These are phyloP conservation scores for Triops cancriformis DNA, from an alignment of 1,140 invertebrate genomes.

Conservation along the genomic window DNA sequence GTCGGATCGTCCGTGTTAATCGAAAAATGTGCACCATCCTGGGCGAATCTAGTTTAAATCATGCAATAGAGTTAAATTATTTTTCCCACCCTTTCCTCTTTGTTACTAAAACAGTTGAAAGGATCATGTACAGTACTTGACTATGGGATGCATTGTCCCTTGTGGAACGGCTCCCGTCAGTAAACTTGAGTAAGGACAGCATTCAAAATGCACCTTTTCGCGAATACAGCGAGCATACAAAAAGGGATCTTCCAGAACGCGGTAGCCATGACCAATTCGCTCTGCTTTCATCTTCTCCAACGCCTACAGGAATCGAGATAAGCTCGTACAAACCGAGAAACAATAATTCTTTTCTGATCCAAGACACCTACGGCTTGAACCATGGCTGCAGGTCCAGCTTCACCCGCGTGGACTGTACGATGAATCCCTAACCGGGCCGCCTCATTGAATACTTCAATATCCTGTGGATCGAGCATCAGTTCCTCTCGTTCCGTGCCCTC, in stretches of 20 bases:
- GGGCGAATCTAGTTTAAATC: constrained; percentile 46
- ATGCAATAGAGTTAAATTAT: constrained; percentile 17
- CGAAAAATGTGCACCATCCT: constrained; percentile 51
- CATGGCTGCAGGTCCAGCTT: constrained; percentile 42
- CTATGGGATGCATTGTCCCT: constrained; percentile 38
- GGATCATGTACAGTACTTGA: constrained; percentile 31
- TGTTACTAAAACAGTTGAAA: too few relatives aligned
- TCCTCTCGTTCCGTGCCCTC: constrained; percentile 11
- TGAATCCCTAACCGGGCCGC: constrained; percentile 44
- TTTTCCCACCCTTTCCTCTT: constrained; percentile 7
- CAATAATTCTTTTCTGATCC: neutral
- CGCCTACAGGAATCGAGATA: constrained; percentile 37
- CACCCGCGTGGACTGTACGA: constrained; percentile 53
- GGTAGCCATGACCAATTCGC: constrained; percentile 54
- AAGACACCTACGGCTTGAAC: constrained; percentile 38
- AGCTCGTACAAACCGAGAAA: too few relatives aligned
- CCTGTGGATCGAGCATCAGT: constrained; percentile 31
- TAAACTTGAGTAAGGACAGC: constrained; percentile 50
- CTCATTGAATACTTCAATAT: constrained; percentile 37
- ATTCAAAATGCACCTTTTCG: constrained; percentile 46
- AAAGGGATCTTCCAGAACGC: constrained; percentile 42
- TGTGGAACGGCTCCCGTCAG: constrained; percentile 45
- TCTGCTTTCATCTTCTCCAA: constrained; percentile 46
- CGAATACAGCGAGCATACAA: constrained; percentile 42
- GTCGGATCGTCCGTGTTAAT: constrained; percentile 53